These are phyloP conservation scores for Macrotrachela quadricornifera DNA, from an alignment of 1,140 invertebrate genomes.

Conservation along the genomic window DNA sequence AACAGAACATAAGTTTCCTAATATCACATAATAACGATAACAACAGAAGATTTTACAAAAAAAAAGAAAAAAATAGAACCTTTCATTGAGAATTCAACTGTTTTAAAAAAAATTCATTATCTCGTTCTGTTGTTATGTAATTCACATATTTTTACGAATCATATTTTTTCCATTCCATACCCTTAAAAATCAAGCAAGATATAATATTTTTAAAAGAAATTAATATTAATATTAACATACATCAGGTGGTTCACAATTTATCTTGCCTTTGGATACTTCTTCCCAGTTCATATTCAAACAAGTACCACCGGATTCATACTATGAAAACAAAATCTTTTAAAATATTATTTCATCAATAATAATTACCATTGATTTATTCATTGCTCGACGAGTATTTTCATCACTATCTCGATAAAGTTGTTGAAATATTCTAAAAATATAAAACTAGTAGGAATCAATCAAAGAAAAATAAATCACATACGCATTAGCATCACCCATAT, in stretches of 20 bases:
- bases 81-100: no score
- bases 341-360: neutral
- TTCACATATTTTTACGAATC: no score
- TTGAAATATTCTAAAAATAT: constrained; percentile 47
- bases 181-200: no score
- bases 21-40: no score
- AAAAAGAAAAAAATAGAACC: no score
- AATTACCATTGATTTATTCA: constrained; percentile 95
- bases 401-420: constrained; percentile 75
- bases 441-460: no score
- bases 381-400: constrained; percentile 79
- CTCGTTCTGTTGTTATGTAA: no score
- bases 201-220: no score
- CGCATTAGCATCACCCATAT: constrained; percentile 67
- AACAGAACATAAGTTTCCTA: no score
- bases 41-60: no score
- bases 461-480: neutral
- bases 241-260: constrained; percentile 74
- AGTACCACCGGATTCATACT: constrained; percentile 77
- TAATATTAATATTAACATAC: constrained; percentile 19
- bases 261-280: constrained; percentile 61
- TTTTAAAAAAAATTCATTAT: no score
- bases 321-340: constrained; percentile 13
- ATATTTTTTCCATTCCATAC: no score
- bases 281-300: constrained; percentile 94